Percentiles rank a stretch among this genome's conserved stretches.
These are phyloP conservation scores for Poecilia latipinna DNA, from an alignment of 2,113 vertebrate species.

Conservation along the genomic window DNA sequence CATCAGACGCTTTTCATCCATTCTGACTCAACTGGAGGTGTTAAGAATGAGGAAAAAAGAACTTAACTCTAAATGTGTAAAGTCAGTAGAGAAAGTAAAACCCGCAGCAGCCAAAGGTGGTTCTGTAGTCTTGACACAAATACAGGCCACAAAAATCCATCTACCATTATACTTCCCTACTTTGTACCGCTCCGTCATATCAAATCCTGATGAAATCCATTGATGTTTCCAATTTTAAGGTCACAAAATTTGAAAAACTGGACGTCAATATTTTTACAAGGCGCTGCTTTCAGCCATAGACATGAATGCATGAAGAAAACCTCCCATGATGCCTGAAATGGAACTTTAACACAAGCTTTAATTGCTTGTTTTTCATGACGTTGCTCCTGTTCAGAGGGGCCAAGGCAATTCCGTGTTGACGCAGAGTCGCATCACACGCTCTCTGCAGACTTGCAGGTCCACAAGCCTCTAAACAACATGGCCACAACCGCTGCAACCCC, in stretches of 20 bases:
- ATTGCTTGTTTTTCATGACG: constrained; percentile 60
- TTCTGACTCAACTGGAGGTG: too few relatives aligned
- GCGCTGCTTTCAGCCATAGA: neutral
- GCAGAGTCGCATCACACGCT: constrained; percentile 53
- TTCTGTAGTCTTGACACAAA: too few relatives aligned
- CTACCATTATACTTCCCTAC: too few relatives aligned
- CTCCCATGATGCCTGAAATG: constrained; percentile 20
- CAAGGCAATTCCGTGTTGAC: constrained; percentile 59
- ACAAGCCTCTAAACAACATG: constrained; percentile 19
- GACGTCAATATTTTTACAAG: constrained; percentile 10
- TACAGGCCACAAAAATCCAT: too few relatives aligned
- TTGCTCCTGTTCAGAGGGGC: constrained; percentile 53
- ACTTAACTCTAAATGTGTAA: neutral
- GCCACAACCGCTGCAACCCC: constrained; percentile 40
- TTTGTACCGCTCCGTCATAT: too few relatives aligned
- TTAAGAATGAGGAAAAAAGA: neutral
- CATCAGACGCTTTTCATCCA: too few relatives aligned
- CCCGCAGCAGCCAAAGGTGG: too few relatives aligned
- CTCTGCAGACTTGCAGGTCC: constrained; percentile 50
- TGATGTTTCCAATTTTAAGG: neutral
- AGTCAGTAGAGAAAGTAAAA: too few relatives aligned
- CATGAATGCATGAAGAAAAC: constrained; percentile 7
- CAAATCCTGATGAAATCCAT: neutral
- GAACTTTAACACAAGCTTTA: constrained; percentile 39
- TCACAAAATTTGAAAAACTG: neutral